These are phyloP conservation scores for Tetraneura akinire DNA, from an alignment of 1,140 invertebrate species.

Conservation along the genomic window DNA sequence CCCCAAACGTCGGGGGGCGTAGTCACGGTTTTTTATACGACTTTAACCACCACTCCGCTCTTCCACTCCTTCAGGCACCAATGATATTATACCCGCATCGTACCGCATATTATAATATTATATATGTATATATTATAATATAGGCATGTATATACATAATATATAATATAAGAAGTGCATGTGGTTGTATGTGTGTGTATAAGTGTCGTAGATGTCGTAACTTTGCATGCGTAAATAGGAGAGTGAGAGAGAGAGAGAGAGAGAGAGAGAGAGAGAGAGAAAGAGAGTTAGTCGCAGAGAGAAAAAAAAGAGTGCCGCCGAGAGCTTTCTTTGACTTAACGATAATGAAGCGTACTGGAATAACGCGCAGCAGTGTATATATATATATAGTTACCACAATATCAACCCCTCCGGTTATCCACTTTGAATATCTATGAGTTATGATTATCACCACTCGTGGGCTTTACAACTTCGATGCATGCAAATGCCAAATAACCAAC, in stretches of 20 bases:
- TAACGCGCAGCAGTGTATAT: not conserved
- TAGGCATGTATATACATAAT: too few species aligned
- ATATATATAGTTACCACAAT: not conserved
- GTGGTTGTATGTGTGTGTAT: not conserved
- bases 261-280: too few species aligned
- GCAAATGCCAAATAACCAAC: conserved; percentile 46
- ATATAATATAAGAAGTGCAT: not conserved
- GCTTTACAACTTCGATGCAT: conserved; percentile 43
- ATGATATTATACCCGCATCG: not conserved
- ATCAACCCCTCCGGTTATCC: not conserved
- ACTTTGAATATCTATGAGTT: conserved; percentile 50
- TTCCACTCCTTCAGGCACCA: too few species aligned
- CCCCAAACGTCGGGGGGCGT: not conserved
- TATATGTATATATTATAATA: too few species aligned
- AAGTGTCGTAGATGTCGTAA: not conserved
- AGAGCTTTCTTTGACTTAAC: conserved; percentile 44
- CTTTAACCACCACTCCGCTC: not conserved
- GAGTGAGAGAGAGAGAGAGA: not conserved
- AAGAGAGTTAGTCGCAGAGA: too few species aligned
- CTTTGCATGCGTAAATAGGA: not conserved
- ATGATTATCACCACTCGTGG: conserved; percentile 39
- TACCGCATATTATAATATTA: not conserved
- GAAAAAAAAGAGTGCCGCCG: not conserved
- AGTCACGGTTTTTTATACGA: not conserved
- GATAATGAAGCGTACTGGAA: conserved; percentile 41